Conservation (phyloP, 2,888 invertebrate species). For the Eristalis intricaria region DNA sequence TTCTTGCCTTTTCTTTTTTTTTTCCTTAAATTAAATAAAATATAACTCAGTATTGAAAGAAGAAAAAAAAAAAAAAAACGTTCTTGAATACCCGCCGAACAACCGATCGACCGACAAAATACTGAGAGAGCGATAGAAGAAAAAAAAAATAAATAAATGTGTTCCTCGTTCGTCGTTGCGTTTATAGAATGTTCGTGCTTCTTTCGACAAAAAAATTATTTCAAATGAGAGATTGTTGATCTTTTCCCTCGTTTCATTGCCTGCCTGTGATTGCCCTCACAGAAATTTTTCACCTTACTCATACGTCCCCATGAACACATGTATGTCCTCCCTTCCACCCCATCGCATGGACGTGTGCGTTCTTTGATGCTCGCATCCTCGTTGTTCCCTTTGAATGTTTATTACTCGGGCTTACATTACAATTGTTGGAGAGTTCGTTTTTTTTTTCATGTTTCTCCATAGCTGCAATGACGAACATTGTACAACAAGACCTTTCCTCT, state of each 20-base stretch:
- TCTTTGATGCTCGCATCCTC: too few relatives aligned
- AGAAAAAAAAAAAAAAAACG: slow-evolving; percentile 19
- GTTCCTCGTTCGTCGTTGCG: slow-evolving; percentile 10
- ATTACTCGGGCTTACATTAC: too few relatives aligned
- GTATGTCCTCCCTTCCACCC: neutral
- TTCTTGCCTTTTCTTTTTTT: neutral
- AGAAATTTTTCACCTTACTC: neutral
- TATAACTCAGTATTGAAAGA: neutral
- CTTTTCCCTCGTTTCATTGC: neutral
- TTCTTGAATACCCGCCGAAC: slow-evolving; percentile 35
- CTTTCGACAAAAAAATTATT: neutral
- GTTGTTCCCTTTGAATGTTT: too few relatives aligned
- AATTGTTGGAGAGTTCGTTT: too few relatives aligned
- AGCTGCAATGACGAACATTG: too few relatives aligned
- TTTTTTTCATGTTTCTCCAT: too few relatives aligned
- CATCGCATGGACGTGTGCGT: too few relatives aligned
- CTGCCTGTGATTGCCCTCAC: neutral
- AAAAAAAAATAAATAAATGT: neutral
- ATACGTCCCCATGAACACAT: neutral
- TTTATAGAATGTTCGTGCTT: neutral
- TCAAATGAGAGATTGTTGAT: slow-evolving; percentile 26
- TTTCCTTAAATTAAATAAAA: slow-evolving; percentile 8
- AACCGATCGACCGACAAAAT: slow-evolving; percentile 39
- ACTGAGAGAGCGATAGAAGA: slow-evolving; percentile 27
- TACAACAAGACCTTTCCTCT: neutral